Evolutionary conservation across 2,888 invertebrate genomes (phyloP), one percentile per base, ranked within the genome.

Genomic region (Smittia aterrima): DNA sequence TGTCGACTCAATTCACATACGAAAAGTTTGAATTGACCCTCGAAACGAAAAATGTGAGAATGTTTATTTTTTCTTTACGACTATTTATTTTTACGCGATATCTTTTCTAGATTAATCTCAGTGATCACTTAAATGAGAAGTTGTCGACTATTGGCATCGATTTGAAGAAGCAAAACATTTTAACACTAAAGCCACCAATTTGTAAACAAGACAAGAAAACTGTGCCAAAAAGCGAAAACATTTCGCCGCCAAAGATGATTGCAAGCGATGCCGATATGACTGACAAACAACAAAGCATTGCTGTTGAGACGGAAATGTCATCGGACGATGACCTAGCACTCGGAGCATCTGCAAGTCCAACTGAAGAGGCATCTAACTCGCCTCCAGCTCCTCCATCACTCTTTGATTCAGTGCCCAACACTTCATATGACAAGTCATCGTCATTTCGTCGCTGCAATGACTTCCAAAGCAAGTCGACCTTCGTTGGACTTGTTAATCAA

Each of bases 401-500:
- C n/a, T 67, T 74, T 58, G 67, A 66, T n/a, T 6, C 67, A 58
- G 64, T 64, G 11, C 20, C 66, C 9, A 18, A 22, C 3, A 18
- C 67, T 11, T 27, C 22, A 13, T 41, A n/a, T 24, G 58, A 72
- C 18, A 20, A 72, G 20, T 18, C 70, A 22, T 25, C 62, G 38
- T 41, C 66, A 13, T 74, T 74, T 24, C 54, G 74, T 25, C 74
- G 74, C 13, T 74, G 74, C 20, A 66, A 74, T 47, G 74, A 74
- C 13, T 74, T 74, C 38, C 13, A 22, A 40, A n/a, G 38, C 16
- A 64, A 41, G 9, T 13, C 74, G 4, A 54, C 24, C 1, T 74
- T 66, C 81, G 92, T 93, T 9, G 94, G 93, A 40, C 84, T 94
- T 68, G 92, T 93, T 7, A 94, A 94, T 82, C 92, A 94, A 82